Conservation (phyloP, 1,140 invertebrate species). For the Charaxes varanes region DNA sequence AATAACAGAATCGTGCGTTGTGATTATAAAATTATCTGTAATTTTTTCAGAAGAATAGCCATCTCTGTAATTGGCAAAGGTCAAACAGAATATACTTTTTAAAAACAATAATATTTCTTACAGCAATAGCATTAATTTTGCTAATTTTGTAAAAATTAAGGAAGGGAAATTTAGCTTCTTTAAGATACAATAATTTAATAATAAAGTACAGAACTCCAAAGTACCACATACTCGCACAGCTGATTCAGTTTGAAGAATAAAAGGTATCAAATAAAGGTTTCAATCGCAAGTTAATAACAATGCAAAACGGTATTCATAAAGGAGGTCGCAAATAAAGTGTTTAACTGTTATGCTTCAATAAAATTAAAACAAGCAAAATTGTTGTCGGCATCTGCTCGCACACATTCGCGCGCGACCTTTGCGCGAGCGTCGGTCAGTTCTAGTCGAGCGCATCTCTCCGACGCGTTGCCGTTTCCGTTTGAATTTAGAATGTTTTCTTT, state of each 20-base stretch:
- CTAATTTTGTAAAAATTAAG: no score
- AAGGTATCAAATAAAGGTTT: background rate
- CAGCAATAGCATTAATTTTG: no score
- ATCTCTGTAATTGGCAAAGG: no score
- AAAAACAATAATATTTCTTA: no score
- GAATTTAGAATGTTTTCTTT: constrained; percentile 8
- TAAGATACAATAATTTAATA: no score
- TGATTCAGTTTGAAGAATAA: no score
- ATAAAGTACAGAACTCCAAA: no score
- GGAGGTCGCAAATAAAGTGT: constrained; percentile 17
- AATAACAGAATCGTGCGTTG: no score
- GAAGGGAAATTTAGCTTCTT: no score
- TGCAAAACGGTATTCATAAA: constrained; percentile 19
- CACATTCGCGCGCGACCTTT: constrained; percentile 33
- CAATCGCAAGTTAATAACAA: constrained; percentile 11
- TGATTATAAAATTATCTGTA: no score
- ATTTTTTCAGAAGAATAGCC: no score
- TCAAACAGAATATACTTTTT: constrained; percentile 6
- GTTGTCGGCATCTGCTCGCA: constrained; percentile 31
- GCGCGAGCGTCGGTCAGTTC: constrained; percentile 32
- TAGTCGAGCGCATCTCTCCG: constrained; percentile 28
- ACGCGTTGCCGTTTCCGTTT: constrained; percentile 17
- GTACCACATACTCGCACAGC: no score
- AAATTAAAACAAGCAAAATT: constrained; percentile 24
- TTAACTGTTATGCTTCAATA: constrained; percentile 11